Evolutionary conservation across 2,797 vertebrate genomes (phyloP), one percentile per base, ranked within the genome.

Genomic region (Sarcoramphus papa): DNA sequence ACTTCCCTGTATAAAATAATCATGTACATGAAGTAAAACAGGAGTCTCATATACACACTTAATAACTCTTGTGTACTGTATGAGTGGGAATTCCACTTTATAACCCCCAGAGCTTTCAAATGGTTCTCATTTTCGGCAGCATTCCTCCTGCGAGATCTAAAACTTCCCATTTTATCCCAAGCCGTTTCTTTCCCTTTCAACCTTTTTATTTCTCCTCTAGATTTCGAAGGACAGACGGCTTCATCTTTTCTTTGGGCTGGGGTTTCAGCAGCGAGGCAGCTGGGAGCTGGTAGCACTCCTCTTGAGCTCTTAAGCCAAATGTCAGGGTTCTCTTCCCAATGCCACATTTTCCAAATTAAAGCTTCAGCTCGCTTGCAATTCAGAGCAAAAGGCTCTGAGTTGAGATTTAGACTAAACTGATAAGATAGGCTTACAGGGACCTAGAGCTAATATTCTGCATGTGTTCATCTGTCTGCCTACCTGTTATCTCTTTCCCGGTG

Each of bases 21-120:
- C 98, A 98, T 97, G 97, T 98, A 98, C 98, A 98, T 98, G 98
- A 98, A 98, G 97, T 97, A 98, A 98, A 98, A 98, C 98, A 98
- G 98, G 98, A 98, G 97, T 97, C 97, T 98, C 97, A 93, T 97
- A 97, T 97, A 97, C 97, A 97, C 98, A 98, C 98, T 98, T 98
- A 98, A 98, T 98, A 98, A 98, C 97, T 98, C 98, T 98, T 98
- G 97, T 94, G 95, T 97, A 97, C 97, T 97, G 94, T 97, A 96
- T 98, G 96, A 98, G 97, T 96, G 98, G 97, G 98, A 98, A 98
- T 98, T 98, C 97, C 97, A 98, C 97, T 97, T 97, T 92, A 95
- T 97, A 98, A 97, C 97, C 98, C 97, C 96, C 91, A 92, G 97
- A 98, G 98, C 95, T 97, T 98, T 98, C 68, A 81, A 97, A 97